Evolutionary conservation across 1,140 invertebrate genomes (phyloP).

Genomic region (Drosophila ohnishii): DNA sequence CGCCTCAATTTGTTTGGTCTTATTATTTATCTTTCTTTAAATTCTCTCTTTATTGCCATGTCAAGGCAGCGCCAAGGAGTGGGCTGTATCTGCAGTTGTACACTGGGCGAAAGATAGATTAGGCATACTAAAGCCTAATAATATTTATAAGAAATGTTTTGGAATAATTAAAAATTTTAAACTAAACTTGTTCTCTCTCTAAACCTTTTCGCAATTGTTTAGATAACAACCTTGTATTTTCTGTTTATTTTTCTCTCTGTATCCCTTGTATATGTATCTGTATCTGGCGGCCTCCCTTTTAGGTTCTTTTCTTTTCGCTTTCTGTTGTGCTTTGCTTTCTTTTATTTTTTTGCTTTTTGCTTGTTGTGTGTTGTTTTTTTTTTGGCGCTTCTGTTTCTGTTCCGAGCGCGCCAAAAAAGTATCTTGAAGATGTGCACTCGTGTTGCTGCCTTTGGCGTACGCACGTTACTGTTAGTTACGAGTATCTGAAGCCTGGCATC

Average conservation of each 20-base stretch:
- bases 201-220: neutral
- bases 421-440: constrained; percentile 36
- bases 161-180: neutral
- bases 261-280: constrained; percentile 1
- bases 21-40: constrained; percentile 78
- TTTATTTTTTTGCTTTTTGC: constrained; percentile 47
- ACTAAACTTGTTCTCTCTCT: neutral
- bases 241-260: neutral
- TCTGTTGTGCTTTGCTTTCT: constrained; percentile 38
- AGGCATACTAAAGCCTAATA: neutral
- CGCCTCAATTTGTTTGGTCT: constrained; percentile 64
- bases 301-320: constrained; percentile 45
- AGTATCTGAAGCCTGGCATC: constrained; percentile 33
- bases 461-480: constrained; percentile 79
- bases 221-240: no score
- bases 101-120: neutral
- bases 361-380: constrained; percentile 9
- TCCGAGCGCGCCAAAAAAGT: constrained; percentile 72
- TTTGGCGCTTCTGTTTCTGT: constrained; percentile 67
- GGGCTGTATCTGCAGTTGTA: constrained; percentile 11
- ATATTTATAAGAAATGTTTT: neutral
- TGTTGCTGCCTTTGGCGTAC: constrained; percentile 54
- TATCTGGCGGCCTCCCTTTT: constrained; percentile 26
- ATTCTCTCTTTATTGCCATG: constrained; percentile 75
- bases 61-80: constrained; percentile 53